These are phyloP conservation scores for Aphrophora alni DNA, from an alignment of 2,888 invertebrate genomes.

Conservation along the genomic window DNA sequence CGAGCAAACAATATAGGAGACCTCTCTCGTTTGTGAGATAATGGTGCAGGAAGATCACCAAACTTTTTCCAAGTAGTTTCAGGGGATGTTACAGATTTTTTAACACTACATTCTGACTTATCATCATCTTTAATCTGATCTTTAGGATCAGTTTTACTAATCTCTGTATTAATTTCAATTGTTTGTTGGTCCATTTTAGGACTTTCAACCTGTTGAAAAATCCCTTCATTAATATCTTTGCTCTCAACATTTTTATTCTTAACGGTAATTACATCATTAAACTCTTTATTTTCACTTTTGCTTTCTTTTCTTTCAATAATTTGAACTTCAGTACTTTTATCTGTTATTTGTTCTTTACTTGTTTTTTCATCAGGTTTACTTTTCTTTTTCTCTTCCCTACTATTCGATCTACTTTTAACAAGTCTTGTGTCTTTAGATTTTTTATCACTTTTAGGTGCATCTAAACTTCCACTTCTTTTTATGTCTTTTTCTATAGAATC, in stretches of 20 bases:
- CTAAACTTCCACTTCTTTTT: constrained; percentile 43
- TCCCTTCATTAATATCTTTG: neutral
- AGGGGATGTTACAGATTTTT: constrained; percentile 56
- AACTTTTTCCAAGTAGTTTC: constrained; percentile 56
- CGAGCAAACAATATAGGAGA: constrained; percentile 80
- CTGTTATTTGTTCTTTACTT: neutral
- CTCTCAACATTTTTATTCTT: neutral
- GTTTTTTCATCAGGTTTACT: constrained; percentile 60
- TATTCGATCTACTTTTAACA: constrained; percentile 52
- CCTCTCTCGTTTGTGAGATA: constrained; percentile 72
- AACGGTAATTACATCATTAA: neutral
- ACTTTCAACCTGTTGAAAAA: neutral
- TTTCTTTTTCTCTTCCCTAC: constrained; percentile 63
- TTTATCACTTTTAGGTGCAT: constrained; percentile 33
- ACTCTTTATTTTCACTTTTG: neutral
- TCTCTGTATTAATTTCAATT: neutral
- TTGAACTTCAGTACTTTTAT: neutral
- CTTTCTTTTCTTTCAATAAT: neutral
- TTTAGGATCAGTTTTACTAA: constrained; percentile 18
- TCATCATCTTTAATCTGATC: constrained; percentile 42
- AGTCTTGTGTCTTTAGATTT: constrained; percentile 42
- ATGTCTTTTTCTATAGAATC: constrained; percentile 42
- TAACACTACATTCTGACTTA: constrained; percentile 48
- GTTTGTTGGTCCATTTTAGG: neutral
- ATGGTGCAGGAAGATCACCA: constrained; percentile 65